These are phyloP conservation scores for Exocentrus adspersus DNA, from an alignment of 2,888 invertebrate species.

Conservation along the genomic window DNA sequence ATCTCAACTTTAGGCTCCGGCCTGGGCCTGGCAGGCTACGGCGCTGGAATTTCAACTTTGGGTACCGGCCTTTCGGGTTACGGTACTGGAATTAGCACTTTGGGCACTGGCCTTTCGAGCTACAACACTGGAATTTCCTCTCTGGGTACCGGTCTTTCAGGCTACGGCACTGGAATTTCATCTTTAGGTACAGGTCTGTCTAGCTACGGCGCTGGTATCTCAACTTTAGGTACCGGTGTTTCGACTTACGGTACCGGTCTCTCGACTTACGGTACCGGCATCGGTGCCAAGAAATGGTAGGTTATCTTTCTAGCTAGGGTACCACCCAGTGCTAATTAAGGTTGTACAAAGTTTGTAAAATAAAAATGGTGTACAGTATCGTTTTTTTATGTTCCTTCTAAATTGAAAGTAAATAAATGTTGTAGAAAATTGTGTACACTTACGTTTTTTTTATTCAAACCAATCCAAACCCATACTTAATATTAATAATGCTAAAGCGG, in stretches of 20 bases:
- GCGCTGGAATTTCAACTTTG: conserved; percentile 11
- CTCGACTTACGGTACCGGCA: not conserved
- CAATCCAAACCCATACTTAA: too few species aligned
- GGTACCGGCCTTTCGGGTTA: not conserved
- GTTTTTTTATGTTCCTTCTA: too few species aligned
- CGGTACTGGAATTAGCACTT: not conserved
- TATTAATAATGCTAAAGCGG: too few species aligned
- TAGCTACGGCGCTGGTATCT: conserved; percentile 21
- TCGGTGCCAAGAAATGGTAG: too few species aligned
- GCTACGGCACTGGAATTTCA: conserved; percentile 8
- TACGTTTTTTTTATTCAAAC: too few species aligned
- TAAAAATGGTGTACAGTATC: too few species aligned
- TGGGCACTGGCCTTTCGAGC: conserved; percentile 5
- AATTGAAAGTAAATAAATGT: too few species aligned
- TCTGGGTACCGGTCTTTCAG: not conserved
- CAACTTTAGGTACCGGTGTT: not conserved
- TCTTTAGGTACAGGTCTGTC: conserved; percentile 13
- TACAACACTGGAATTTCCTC: too few species aligned
- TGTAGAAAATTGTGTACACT: too few species aligned
- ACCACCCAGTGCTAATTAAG: too few species aligned
- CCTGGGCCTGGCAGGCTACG: not conserved
- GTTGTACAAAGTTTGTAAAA: not conserved
- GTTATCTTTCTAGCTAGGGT: too few species aligned
- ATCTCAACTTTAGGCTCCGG: not conserved
- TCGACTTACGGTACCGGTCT: not conserved